Evolutionary conservation across 2,113 vertebrate genomes (phyloP).

Genomic region (Cyrtonyx montezumae): DNA sequence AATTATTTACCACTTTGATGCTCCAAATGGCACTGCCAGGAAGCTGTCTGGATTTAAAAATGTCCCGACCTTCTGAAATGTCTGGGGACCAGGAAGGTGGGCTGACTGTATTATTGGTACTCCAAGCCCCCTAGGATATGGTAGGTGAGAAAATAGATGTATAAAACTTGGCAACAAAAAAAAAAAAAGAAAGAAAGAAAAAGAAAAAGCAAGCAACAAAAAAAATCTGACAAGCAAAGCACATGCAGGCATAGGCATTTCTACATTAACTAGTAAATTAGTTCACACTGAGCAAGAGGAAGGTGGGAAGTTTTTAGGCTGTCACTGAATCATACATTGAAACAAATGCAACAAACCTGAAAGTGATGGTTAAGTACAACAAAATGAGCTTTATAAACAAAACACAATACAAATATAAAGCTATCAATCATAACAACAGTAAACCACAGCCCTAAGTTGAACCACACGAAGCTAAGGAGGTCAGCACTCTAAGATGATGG

Average conservation of each 20-base stretch:
- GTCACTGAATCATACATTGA: constrained; percentile 2
- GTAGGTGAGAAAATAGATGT: constrained; percentile 90
- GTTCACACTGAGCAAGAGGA: constrained; percentile 44
- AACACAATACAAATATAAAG: constrained; percentile 23
- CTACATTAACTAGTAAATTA: constrained; percentile 64
- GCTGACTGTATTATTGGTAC: constrained; percentile 90
- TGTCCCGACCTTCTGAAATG: constrained; percentile 90
- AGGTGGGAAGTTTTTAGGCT: constrained; percentile 40
- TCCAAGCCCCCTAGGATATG: constrained; percentile 93
- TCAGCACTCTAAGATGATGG: not conserved
- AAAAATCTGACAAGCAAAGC: constrained; percentile 78
- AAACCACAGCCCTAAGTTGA: not conserved
- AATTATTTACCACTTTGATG: constrained; percentile 98
- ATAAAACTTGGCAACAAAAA: constrained; percentile 91
- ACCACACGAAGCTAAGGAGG: not conserved
- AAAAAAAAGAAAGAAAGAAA: constrained; percentile 76
- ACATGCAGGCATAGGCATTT: constrained; percentile 77
- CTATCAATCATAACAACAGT: constrained; percentile 4
- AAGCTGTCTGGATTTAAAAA: constrained; percentile 89
- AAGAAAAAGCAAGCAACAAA: constrained; percentile 85
- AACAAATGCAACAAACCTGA: not conserved
- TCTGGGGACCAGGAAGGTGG: constrained; percentile 96
- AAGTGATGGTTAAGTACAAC: not conserved
- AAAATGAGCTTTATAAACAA: constrained; percentile 13
- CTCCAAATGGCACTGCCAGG: constrained; percentile 92